Evolutionary conservation across 2,113 vertebrate genomes (phyloP), one percentile per base, ranked within the genome.

Genomic region (Lanius ludovicianus): DNA sequence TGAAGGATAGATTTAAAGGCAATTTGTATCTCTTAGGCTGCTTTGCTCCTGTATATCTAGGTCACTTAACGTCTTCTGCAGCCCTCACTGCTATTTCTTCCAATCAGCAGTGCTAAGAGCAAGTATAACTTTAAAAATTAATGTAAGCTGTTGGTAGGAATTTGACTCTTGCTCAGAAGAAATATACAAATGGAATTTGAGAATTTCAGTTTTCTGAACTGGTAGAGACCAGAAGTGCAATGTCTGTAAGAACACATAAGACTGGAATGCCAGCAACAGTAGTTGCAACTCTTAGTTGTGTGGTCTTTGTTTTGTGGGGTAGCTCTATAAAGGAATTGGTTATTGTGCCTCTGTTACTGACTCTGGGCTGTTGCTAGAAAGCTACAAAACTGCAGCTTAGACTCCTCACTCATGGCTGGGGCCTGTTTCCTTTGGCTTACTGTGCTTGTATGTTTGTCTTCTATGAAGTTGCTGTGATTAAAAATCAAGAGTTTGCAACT

Each of bases 61-160:
- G 94, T 96, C 95, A 89, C 65, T 87, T 87, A 92, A 91, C 6
- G 19, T 94, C 91, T 64, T 84, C 76, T 68, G 80, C 81, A 95
- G 9, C 81, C 77, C 76, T 92, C 31, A 5, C 65, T 95, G 84
- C 60, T 87, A 0, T 53, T 84, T 79, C 89, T 94, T 94, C 87
- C 93, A 96, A 91, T 95, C 91, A 97, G 77, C 84, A 73, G 65
- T 0, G 0, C 52, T 71, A 87, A 94, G 52, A 95, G 89, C 80
- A 89, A 50, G 44, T 87, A 71, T 64, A 78, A 87, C 84, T 95
- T 97, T 87, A 95, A 97, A 97, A 95, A 95, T 96, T 96, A 76
- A 96, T 96, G 84, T 76, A 60, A 93, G 69, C 69, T 53, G 65
- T 95, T 93, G 95, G 64, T 89, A 90, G 56, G 56, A 89, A 84